Evolutionary conservation across 1,140 invertebrate genomes (phyloP).

Genomic region (Notospermus geniculatus): DNA sequence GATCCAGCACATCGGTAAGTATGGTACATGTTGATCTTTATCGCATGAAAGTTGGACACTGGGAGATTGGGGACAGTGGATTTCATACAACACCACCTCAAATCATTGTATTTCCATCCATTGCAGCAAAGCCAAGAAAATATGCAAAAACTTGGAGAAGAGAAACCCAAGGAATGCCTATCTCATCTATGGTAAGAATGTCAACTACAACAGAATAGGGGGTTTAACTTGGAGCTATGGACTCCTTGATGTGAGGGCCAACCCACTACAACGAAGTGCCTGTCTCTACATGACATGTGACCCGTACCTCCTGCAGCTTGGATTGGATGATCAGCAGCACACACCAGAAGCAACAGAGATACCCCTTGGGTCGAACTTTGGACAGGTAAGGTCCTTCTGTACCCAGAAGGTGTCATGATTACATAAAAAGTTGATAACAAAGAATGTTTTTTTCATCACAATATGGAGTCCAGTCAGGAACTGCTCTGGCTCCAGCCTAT

Average conservation of each 20-base stretch:
- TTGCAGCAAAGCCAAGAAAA: slow-evolving; percentile 1
- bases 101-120: background rate
- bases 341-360: slow-evolving; percentile 3
- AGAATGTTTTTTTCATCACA: background rate
- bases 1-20: too few relatives aligned
- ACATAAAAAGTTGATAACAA: too few relatives aligned
- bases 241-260: background rate
- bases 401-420: too few relatives aligned
- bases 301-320: background rate
- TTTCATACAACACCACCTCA: too few relatives aligned
- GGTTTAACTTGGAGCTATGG: background rate
- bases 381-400: too few relatives aligned
- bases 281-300: background rate
- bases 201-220: background rate
- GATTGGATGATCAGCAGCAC: background rate
- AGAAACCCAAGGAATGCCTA: background rate
- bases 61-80: too few relatives aligned
- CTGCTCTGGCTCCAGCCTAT: too few relatives aligned
- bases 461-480: too few relatives aligned
- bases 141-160: background rate
- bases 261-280: background rate
- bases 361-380: background rate
- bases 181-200: background rate
- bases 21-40: too few relatives aligned
- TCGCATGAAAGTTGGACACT: too few relatives aligned